A percentile compares a stretch with the other conserved stretches of the same genome.
Conservation (phyloP, 2,113 vertebrate genomes). For the Brachyistius frenatus region DNA sequence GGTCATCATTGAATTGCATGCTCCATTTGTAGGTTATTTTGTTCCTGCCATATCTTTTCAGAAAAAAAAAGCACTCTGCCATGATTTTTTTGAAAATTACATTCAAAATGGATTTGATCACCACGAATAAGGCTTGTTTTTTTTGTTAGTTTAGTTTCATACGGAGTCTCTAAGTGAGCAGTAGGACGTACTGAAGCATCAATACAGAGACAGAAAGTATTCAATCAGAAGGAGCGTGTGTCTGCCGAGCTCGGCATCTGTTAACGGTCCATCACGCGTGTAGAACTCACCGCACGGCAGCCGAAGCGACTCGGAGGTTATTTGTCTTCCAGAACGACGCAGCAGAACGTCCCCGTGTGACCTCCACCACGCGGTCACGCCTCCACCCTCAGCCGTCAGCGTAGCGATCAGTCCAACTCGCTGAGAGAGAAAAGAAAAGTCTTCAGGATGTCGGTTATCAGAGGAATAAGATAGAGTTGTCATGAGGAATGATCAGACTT, state of each 20-base stretch:
- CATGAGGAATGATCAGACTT: conserved; percentile 10
- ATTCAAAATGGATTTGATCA: not conserved
- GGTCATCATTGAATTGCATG: conserved; percentile 19
- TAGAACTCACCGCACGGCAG: conserved; percentile 35
- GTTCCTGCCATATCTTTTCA: not conserved
- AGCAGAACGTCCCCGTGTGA: not conserved
- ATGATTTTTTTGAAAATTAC: conserved; percentile 17
- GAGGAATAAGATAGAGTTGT: not conserved
- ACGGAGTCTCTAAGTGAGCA: not conserved
- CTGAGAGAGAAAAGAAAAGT: not conserved
- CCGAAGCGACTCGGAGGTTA: not conserved
- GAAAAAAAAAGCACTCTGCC: not conserved
- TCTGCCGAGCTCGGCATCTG: conserved; percentile 52
- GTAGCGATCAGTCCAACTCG: not conserved
- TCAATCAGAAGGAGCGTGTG: conserved; percentile 14
- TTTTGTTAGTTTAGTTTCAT: not conserved
- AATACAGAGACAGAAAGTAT: conserved; percentile 3
- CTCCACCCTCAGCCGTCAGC: not conserved
- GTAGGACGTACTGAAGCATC: not conserved
- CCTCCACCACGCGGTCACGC: not conserved
- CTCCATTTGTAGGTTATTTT: conserved; percentile 19
- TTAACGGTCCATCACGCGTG: not conserved
- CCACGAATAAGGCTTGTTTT: not conserved
- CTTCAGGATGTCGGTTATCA: not conserved
- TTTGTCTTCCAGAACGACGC: conserved; percentile 17